Evolutionary conservation across 1,140 invertebrate genomes (phyloP), one percentile per base, ranked within the genome.

Genomic region (Ostrea edulis): DNA sequence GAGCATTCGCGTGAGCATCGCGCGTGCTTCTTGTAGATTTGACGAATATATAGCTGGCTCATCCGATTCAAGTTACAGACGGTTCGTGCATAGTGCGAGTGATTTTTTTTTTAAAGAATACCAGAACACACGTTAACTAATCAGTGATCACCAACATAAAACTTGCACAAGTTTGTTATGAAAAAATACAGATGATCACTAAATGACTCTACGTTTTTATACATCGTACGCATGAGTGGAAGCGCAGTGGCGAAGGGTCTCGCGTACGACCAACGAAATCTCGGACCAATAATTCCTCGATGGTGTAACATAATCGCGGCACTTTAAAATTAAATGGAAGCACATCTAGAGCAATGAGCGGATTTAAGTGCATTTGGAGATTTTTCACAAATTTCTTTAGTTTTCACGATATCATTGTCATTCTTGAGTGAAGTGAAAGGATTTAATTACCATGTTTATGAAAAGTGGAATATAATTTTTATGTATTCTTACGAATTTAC

Each of bases 1-100:
- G 81, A 82, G 89, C 89, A 65, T 86, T 89, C 86, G 89, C 84
- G 89, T 83, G 89, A 89, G 86, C 25, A 82, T 52, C 84, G 86
- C 89, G 89, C 86, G 89, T 86, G 77, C 51, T 58, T 71, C 65
- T n/a, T 58, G 44, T 17, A 55, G 71, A 35, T 65, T 44, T 81
- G 85, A 44, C 29, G 51, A 68, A 54, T 35, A 44, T 81, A 35
- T 86, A 82, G 22, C 52, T 51, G 35, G n/a, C 22, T 54, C 71
- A 53, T 54, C 35, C 20, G 71, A 35, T 54, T 81, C 51, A 81
- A 83, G 54, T 86, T 54, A 29, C 29, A 54, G 12, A 29, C 35
- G 53, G 22, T 25, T 86, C 20, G 44, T 81, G 22, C 44, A 54
- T 52, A 22, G 22, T 52, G 53, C 20, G 22, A 53, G 53, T 35